Conservation (phyloP, 2,797 vertebrate species). For the Thamnophis elegans region DNA sequence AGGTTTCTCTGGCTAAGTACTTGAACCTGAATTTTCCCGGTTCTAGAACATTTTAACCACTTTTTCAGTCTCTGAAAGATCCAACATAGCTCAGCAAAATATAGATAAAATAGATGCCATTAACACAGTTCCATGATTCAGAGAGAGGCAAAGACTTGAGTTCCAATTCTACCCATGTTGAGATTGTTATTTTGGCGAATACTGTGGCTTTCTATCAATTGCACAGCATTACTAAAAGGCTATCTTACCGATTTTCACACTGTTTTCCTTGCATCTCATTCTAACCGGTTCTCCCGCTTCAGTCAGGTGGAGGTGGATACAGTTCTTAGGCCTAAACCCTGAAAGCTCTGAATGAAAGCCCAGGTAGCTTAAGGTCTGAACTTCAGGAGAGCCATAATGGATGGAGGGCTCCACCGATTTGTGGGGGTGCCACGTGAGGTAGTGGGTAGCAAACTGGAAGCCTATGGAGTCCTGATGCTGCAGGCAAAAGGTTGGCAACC, state of each 20-base stretch:
- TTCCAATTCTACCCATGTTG: background rate
- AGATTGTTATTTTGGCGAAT: background rate
- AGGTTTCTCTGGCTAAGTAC: background rate
- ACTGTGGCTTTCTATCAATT: background rate
- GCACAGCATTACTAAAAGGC: background rate
- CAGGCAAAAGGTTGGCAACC: background rate
- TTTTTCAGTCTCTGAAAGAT: background rate
- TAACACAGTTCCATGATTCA: background rate
- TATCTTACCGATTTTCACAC: background rate
- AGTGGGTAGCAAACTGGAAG: background rate
- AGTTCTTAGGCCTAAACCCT: background rate
- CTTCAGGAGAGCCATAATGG: background rate
- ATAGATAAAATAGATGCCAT: background rate
- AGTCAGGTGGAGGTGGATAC: background rate
- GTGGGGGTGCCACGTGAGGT: background rate
- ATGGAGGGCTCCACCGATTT: too few species aligned
- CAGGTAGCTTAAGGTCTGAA: background rate
- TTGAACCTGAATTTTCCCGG: background rate
- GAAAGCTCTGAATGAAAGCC: background rate
- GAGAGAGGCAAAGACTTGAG: background rate
- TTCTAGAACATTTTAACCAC: background rate
- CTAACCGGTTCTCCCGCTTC: background rate
- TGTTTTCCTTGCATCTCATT: background rate
- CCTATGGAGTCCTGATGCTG: background rate
- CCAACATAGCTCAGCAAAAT: background rate